Conservation (phyloP, 2,113 vertebrate species). For the Anguilla japonica region DNA sequence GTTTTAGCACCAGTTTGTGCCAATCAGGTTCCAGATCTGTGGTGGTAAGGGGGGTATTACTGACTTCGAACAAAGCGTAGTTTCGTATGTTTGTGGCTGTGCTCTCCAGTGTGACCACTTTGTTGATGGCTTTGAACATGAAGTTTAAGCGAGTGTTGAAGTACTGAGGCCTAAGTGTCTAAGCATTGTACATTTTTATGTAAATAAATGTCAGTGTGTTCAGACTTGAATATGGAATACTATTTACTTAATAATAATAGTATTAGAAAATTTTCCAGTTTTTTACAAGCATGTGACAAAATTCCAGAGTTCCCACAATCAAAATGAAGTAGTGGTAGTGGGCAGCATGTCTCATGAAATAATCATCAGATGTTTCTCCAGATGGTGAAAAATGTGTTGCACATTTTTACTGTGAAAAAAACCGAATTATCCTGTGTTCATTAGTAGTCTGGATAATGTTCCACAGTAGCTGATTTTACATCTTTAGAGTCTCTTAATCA, state of each 20-base stretch:
- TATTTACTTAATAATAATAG: too few relatives aligned
- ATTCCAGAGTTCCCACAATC: neutral
- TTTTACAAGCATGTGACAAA: neutral
- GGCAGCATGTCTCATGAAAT: neutral
- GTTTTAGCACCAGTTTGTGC: neutral
- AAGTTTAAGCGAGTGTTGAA: too few relatives aligned
- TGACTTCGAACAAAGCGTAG: too few relatives aligned
- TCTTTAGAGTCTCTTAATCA: neutral
- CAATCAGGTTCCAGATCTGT: neutral
- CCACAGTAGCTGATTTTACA: neutral
- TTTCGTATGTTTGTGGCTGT: too few relatives aligned
- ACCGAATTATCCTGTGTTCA: neutral
- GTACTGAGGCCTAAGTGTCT: too few relatives aligned
- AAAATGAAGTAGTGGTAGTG: neutral
- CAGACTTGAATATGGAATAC: neutral
- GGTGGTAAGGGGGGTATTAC: neutral
- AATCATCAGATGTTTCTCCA: neutral
- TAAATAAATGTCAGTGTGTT: neutral
- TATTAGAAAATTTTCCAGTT: neutral
- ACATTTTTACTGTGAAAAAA: neutral
- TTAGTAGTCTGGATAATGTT: neutral
- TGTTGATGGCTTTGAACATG: too few relatives aligned
- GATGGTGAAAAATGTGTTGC: neutral
- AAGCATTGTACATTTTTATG: neutral
- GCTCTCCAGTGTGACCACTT: too few relatives aligned